These are phyloP conservation scores for Malurus alboscapulatus DNA, from an alignment of 2,113 vertebrate species.

Conservation along the genomic window DNA sequence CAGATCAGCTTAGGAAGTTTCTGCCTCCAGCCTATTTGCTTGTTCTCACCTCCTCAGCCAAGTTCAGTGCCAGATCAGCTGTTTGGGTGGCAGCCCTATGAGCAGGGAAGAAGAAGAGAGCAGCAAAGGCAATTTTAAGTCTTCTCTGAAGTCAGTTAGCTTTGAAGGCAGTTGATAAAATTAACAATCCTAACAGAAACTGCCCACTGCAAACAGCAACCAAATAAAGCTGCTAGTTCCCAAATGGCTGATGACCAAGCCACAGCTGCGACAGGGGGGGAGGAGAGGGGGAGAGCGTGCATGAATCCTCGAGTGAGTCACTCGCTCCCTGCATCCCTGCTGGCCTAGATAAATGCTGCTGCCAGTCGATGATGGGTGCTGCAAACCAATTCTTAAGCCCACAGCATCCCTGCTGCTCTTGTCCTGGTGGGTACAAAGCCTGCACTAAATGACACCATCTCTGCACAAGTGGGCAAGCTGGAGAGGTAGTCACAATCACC, in stretches of 20 bases:
- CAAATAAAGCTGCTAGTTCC: conserved; percentile 57
- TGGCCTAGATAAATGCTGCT: conserved; percentile 56
- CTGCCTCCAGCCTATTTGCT: conserved; percentile 29
- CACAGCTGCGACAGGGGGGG: conserved; percentile 11
- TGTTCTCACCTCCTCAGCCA: conserved; percentile 40
- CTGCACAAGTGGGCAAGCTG: background rate
- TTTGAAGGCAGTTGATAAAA: conserved; percentile 42
- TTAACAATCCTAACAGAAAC: conserved; percentile 45
- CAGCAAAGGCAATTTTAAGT: conserved; percentile 20
- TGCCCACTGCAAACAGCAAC: conserved; percentile 47
- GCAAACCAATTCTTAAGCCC: conserved; percentile 16
- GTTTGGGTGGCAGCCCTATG: background rate
- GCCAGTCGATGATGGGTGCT: conserved; percentile 19
- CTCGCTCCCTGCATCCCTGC: conserved; percentile 50
- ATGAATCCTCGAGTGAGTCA: conserved; percentile 56
- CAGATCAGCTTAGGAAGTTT: conserved; percentile 6
- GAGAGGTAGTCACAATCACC: background rate
- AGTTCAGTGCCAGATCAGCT: conserved; percentile 20
- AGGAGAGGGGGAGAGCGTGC: background rate
- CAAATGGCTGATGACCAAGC: conserved; percentile 61
- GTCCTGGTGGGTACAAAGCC: background rate
- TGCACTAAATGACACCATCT: background rate
- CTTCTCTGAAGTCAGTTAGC: background rate
- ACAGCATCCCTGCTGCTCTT: conserved; percentile 16
- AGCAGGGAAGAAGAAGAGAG: background rate